Conservation (phyloP, 2,113 vertebrate genomes). For the Oryzias celebensis region DNA sequence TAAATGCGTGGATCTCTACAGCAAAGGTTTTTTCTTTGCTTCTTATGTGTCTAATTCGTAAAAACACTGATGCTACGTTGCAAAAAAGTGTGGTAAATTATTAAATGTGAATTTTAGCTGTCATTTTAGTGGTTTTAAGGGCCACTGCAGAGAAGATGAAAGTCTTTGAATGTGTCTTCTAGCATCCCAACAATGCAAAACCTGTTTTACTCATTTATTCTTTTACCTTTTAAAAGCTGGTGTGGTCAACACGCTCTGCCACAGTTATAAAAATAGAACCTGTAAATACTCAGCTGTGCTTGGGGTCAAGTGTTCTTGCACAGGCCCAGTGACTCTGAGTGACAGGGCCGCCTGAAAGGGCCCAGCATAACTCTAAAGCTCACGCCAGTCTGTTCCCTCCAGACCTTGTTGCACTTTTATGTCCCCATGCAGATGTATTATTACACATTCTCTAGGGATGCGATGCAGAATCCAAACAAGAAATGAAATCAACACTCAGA, state of each 20-base stretch:
- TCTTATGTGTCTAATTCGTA: too few species aligned
- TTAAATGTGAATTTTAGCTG: background rate
- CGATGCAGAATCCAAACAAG: slow-evolving; percentile 12
- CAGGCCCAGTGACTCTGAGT: slow-evolving; percentile 62
- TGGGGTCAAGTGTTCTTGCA: slow-evolving; percentile 53
- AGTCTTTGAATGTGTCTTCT: background rate
- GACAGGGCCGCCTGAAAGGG: slow-evolving; percentile 72
- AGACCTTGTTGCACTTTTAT: slow-evolving; percentile 10
- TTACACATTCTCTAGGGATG: slow-evolving; percentile 1
- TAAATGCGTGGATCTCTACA: too few species aligned
- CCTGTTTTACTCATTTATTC: background rate
- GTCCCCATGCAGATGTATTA: slow-evolving; percentile 23
- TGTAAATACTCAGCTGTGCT: slow-evolving; percentile 83
- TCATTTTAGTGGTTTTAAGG: background rate
- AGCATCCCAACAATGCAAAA: background rate
- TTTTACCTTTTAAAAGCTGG: slow-evolving; percentile 5
- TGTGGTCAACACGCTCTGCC: slow-evolving; percentile 26
- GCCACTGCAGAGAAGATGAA: background rate
- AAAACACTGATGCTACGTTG: too few species aligned
- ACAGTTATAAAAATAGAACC: slow-evolving; percentile 68
- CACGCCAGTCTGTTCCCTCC: slow-evolving; percentile 25
- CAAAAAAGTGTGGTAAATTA: background rate
- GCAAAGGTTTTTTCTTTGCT: too few species aligned
- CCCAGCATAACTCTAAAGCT: slow-evolving; percentile 29
- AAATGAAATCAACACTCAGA: slow-evolving; percentile 2